Percentiles rank a stretch among this genome's conserved stretches.
phyloP scores from a whole-genome alignment of 2,888 invertebrate genomes.

The Carpatolechia fugitivella region DNA sequence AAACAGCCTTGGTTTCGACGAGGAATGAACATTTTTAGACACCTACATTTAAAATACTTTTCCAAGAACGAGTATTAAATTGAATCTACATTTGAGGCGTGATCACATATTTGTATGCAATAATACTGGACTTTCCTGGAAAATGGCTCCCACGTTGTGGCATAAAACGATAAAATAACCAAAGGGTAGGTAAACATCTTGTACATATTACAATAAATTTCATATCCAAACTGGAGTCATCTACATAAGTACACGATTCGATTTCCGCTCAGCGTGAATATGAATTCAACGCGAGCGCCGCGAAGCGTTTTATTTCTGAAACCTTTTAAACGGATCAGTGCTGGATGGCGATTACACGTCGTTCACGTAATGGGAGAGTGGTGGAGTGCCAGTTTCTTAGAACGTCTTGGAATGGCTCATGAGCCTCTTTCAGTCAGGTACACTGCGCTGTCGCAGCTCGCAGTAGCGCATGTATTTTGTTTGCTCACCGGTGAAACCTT shows the following conservation, averaged over 20 bases:
- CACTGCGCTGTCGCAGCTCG: constrained; percentile 13
- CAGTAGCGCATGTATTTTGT: constrained; percentile 32
- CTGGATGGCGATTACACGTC: constrained; percentile 37
- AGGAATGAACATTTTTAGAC: too few species aligned
- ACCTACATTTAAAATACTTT: too few species aligned
- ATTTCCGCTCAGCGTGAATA: constrained; percentile 12
- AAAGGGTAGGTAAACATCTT: constrained; percentile 2
- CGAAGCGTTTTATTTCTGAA: constrained; percentile 34
- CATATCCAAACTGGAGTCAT: constrained; percentile 10
- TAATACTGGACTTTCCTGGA: too few species aligned
- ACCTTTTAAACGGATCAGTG: constrained; percentile 43
- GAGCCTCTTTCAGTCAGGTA: constrained; percentile 24
- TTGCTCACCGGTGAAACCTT: constrained; percentile 47
- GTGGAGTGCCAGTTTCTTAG: constrained; percentile 33
- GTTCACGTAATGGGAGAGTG: constrained; percentile 28
- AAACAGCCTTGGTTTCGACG: background rate
- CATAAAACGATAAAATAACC: background rate
- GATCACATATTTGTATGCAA: too few species aligned
- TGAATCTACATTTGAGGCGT: too few species aligned
- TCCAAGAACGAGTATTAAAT: background rate
- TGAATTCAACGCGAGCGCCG: constrained; percentile 14
- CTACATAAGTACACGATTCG: constrained; percentile 13
- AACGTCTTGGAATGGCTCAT: constrained; percentile 18
- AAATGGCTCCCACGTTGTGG: too few species aligned
- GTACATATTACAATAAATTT: constrained; percentile 9